A percentile compares a stretch with the other conserved stretches of the same genome.
These are phyloP conservation scores for Pseudomyrmex sp. DNA, from an alignment of 1,140 invertebrate genomes.

Conservation along the genomic window DNA sequence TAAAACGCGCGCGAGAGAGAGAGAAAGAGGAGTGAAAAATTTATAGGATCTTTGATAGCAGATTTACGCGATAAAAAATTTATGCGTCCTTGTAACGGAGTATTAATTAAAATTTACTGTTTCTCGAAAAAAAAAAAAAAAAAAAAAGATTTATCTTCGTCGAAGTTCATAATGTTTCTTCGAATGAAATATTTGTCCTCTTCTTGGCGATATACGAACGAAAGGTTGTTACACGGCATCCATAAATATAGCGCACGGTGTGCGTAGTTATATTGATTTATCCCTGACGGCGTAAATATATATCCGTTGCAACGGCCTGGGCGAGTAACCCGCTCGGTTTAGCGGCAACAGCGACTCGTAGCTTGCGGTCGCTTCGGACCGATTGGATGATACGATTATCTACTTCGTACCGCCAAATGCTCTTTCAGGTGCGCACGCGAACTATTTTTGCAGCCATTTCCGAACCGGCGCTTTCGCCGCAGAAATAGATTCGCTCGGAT, in stretches of 20 bases:
- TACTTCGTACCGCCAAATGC: conserved; percentile 36
- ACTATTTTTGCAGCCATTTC: conserved; percentile 40
- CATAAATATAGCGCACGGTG: conserved; percentile 35
- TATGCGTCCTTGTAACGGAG: too few species aligned
- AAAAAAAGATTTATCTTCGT: background rate
- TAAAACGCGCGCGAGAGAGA: background rate
- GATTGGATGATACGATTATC: conserved; percentile 59
- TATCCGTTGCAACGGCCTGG: conserved; percentile 22
- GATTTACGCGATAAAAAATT: too few species aligned
- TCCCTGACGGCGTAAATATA: conserved; percentile 55
- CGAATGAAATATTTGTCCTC: background rate
- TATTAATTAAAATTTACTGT: too few species aligned
- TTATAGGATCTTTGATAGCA: too few species aligned
- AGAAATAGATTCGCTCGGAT: conserved; percentile 17
- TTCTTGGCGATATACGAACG: background rate
- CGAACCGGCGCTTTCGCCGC: conserved; percentile 6
- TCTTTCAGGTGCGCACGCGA: conserved; percentile 27
- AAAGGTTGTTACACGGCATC: conserved; percentile 33
- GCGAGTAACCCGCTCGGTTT: conserved; percentile 52
- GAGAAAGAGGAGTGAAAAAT: background rate
- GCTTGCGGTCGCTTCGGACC: conserved; percentile 55
- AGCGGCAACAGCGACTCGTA: conserved; percentile 52
- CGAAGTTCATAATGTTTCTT: background rate
- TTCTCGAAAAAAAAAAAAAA: too few species aligned
- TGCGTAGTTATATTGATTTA: conserved; percentile 60